Base-by-base conservation (phyloP, 30 jellyfish, hydroid and myxozoan species). In the Aurelia aurita complex sp. Pacific region DNA sequence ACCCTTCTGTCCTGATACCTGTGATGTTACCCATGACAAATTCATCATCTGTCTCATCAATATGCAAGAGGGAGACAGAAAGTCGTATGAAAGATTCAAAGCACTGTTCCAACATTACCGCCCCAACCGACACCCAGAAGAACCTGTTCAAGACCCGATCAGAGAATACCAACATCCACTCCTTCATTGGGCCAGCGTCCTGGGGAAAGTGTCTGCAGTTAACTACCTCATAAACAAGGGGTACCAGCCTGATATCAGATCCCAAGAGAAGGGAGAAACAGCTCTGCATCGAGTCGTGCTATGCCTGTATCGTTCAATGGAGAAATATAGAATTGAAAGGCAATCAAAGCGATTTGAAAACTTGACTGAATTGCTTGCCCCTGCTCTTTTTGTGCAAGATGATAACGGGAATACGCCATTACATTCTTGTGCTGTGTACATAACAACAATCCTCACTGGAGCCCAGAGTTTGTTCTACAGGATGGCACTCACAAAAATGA, bases 131-230 rank as follows among this genome's bases (percentile, higher is more conserved):
- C 52, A 29, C 5, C 91, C 88, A 7, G 95, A 81, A 36, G 88
- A 74, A 3, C 68, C 80, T 11, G 81, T 92, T 13, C 90, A 94
- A 10, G 98, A 92, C 57, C 79, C 94, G 7, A 62, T 51, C 35
- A 89, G 74, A 52, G 85, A 81, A 50, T 92, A 86, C 67, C 55
- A 71, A 67, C 75, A 85, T 51, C 98, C 98, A n/a, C 57, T 92
- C 6, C 66, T 92, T 46, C 97, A 87, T 73, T 92, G 98, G 98
- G 97, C 94, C 16, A 71, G 94, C 38, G 96, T 92, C 3, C 85
- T 92, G 14, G 97, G 95, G 14, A 92, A 92, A 34, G 80, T 77
- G 8, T 57, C 65, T 11, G 97, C 91, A 18, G 89, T 83, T 9
- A 69, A 87, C 54, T 69, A 60, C 57, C 88, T 92, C 19, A 38